phyloP scores from a whole-genome alignment of 2,888 invertebrate genomes.

The Ochropacha duplaris region DNA sequence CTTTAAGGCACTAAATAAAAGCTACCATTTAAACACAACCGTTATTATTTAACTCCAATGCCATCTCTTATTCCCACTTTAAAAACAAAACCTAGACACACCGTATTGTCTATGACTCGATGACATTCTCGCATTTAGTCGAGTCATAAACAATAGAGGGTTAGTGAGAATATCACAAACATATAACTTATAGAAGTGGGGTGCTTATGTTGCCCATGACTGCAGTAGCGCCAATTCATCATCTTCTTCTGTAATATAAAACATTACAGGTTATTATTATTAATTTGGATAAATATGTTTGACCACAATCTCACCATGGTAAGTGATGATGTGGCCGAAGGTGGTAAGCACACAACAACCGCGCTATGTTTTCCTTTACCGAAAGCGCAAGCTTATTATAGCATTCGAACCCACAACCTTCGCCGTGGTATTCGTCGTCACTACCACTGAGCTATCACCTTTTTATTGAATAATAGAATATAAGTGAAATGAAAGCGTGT shows the following conservation, averaged over 20 bases:
- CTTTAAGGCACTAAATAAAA: too few species aligned
- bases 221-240: conserved; percentile 65
- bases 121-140: not conserved
- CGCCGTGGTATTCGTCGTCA: too few species aligned
- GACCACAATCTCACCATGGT: too few species aligned
- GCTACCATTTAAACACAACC: not conserved
- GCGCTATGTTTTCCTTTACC: too few species aligned
- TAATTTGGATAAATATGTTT: too few species aligned
- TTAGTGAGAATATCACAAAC: conserved; percentile 48
- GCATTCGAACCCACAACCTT: too few species aligned
- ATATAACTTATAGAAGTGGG: conserved; percentile 25
- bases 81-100: not conserved
- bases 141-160: not conserved
- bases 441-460: too few species aligned
- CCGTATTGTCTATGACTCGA: not conserved
- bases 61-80: not conserved
- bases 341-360: too few species aligned
- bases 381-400: too few species aligned
- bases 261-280: conserved; percentile 8
- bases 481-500: too few species aligned
- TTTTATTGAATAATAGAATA: too few species aligned
- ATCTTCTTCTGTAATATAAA: conserved; percentile 70
- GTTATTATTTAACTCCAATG: not conserved
- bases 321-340: too few species aligned
- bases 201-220: conserved; percentile 73